These are phyloP conservation scores for Drosophila mulleri DNA, from an alignment of 2,888 invertebrate species.

Conservation along the genomic window DNA sequence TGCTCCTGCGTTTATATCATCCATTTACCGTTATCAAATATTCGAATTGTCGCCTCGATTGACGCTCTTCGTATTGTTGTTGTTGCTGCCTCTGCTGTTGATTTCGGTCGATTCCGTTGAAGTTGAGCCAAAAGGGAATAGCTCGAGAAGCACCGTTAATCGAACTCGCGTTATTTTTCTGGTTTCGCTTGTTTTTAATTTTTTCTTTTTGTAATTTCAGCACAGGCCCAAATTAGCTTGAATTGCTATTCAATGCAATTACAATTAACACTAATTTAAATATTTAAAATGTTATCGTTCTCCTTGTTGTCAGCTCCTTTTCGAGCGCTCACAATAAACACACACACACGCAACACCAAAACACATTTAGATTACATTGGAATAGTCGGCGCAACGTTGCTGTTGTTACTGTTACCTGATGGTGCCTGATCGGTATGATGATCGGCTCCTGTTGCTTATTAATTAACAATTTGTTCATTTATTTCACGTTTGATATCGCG, in stretches of 20 bases:
- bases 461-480: constrained; percentile 62
- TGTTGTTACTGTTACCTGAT: constrained; percentile 41
- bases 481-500: constrained; percentile 55
- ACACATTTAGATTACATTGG: constrained; percentile 35
- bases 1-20: constrained; percentile 42
- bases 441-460: constrained; percentile 54
- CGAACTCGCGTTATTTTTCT: constrained; percentile 28
- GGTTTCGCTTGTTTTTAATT: constrained; percentile 31
- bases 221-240: constrained; percentile 27
- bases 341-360: constrained; percentile 39
- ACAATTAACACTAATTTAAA: constrained; percentile 26
- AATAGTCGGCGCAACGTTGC: constrained; percentile 10
- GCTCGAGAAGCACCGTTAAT: constrained; percentile 58
- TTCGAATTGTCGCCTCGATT: constrained; percentile 31
- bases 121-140: constrained; percentile 28
- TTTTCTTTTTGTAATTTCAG: constrained; percentile 47
- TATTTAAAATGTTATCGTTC: constrained; percentile 31
- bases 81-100: constrained; percentile 8
- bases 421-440: constrained; percentile 32
- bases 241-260: constrained; percentile 19
- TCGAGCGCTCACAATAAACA: constrained; percentile 22
- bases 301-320: constrained; percentile 31
- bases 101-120: constrained; percentile 5
- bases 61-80: constrained; percentile 11
- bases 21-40: constrained; percentile 36